phyloP scores from a whole-genome alignment of 1,140 invertebrate genomes.

The Cherax quadricarinatus region DNA sequence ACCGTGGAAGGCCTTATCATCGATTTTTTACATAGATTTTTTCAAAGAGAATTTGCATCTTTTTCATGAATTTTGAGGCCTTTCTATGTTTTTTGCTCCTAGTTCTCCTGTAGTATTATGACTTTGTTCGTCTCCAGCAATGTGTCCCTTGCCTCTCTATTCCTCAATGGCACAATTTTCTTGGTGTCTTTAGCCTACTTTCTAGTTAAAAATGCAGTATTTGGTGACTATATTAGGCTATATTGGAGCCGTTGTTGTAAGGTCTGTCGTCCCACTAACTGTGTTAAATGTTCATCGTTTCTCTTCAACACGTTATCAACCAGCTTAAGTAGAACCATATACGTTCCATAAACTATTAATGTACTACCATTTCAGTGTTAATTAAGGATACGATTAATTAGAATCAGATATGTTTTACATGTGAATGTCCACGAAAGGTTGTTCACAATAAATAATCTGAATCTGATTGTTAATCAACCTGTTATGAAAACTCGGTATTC shows the following conservation, averaged over 20 bases:
- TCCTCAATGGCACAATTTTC: not conserved
- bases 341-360: not conserved
- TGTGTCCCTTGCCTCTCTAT: not conserved
- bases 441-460: no score
- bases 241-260: not conserved
- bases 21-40: not conserved
- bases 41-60: not conserved
- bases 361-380: not conserved
- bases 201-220: not conserved
- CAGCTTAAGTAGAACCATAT: not conserved
- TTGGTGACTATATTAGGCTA: not conserved
- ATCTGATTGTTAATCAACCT: no score
- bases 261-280: not conserved
- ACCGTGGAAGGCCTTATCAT: conserved; percentile 13
- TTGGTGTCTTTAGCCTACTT: conserved; percentile 9
- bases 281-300: not conserved
- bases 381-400: not conserved
- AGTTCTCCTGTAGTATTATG: not conserved
- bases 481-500: no score
- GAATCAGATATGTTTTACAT: not conserved
- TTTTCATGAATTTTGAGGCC: conserved; percentile 29
- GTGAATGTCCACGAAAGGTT: no score
- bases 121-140: conserved; percentile 3
- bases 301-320: not conserved
- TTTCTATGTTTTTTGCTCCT: not conserved